A percentile compares a stretch with the other conserved stretches of the same genome.
Evolutionary conservation across 2,797 vertebrate genomes (phyloP).

Genomic region (Petrocephalus schoutedeni): DNA sequence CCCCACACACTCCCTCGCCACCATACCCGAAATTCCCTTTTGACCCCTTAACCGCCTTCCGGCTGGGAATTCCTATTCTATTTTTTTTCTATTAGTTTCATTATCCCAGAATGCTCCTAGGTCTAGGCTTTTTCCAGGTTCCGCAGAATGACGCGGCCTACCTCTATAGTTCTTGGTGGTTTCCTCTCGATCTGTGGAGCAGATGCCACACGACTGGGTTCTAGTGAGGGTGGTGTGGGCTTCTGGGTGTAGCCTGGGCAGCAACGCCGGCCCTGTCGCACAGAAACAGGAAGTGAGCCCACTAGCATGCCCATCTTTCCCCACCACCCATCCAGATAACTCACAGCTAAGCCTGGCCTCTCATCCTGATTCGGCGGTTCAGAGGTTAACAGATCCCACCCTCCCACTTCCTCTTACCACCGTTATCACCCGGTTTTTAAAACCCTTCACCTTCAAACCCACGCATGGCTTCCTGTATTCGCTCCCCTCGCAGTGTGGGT

Average conservation of each 20-base stretch:
- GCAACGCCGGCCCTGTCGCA: neutral
- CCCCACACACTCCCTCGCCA: constrained; percentile 39
- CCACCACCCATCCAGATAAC: constrained; percentile 6
- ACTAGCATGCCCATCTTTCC: neutral
- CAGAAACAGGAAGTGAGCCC: neutral
- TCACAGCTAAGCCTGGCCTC: neutral
- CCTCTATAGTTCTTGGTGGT: neutral
- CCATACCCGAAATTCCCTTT: constrained; percentile 16
- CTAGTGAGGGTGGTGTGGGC: neutral
- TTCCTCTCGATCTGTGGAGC: neutral
- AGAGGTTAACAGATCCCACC: constrained; percentile 37
- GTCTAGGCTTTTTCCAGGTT: neutral
- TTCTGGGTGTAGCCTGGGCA: neutral
- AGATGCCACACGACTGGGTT: neutral
- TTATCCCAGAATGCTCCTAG: neutral
- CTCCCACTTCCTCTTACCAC: constrained; percentile 7
- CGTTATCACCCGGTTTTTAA: neutral
- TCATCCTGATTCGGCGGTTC: constrained; percentile 12
- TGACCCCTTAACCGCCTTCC: constrained; percentile 30
- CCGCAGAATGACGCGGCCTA: neutral
- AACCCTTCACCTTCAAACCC: constrained; percentile 24
- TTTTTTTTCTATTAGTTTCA: too few relatives aligned
- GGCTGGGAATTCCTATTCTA: neutral
- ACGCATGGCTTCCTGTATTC: constrained; percentile 38
- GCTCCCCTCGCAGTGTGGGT: constrained; percentile 31